Evolutionary conservation across 2,888 invertebrate species (phyloP).

Genomic region (Microlaimidae sp.): DNA sequence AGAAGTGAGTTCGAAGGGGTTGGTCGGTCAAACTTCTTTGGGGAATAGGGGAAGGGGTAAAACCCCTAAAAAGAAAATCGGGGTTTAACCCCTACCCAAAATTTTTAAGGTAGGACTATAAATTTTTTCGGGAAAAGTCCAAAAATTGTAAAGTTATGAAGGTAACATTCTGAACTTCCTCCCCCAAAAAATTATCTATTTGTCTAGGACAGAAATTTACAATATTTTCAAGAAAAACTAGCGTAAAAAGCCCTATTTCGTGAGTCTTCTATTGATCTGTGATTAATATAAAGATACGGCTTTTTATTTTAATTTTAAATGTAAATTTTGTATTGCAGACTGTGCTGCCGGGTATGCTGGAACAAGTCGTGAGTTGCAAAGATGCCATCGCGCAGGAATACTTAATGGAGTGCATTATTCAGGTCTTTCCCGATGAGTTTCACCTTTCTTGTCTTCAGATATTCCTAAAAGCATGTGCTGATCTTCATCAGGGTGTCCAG

Average conservation of each 20-base stretch:
- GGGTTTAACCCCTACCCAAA: no score
- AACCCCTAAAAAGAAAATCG: constrained; percentile 81
- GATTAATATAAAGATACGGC: no score
- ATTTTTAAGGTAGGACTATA: no score
- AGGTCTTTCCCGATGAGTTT: constrained; percentile 97
- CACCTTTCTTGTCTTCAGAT: constrained; percentile 85
- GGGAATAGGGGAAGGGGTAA: constrained; percentile 64
- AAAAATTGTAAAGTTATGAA: constrained; percentile 77
- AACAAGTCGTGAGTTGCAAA: constrained; percentile 91
- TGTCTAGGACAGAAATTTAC: not conserved
- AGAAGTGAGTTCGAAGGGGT: no score
- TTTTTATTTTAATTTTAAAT: not conserved
- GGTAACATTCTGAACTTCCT: no score
- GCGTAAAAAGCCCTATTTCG: no score
- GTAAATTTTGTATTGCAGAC: constrained; percentile 43
- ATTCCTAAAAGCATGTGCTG: constrained; percentile 89
- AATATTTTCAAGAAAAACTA: not conserved
- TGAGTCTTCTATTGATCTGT: no score
- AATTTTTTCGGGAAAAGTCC: no score
- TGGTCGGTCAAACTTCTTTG: no score
- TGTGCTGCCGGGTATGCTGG: constrained; percentile 85
- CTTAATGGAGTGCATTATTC: constrained; percentile 96
- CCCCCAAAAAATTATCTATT: no score
- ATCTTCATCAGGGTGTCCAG: constrained; percentile 82
- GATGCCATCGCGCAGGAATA: constrained; percentile 99